Base-by-base conservation (phyloP, 2,113 vertebrate genomes). In the Vanacampus margaritifer region DNA sequence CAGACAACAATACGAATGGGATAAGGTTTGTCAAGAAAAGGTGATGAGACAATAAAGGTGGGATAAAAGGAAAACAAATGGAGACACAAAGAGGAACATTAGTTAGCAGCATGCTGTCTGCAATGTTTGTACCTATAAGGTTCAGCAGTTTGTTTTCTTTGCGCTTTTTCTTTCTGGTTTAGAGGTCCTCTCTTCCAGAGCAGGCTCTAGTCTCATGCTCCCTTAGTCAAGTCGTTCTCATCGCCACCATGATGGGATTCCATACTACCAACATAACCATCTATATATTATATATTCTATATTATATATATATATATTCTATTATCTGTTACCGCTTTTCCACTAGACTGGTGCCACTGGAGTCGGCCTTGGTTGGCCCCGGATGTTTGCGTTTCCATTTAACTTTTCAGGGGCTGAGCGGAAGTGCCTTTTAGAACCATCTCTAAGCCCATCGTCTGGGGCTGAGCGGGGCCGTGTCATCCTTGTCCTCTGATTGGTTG, bases 251-350 rank as follows among this genome's bases (percentile, higher is more conserved):
- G 97, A 89, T 99, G 96, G 21, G 97, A 94, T 89, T 98, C 97
- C 93, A 97, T 93, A 90, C 89, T 97, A 94, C 97, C 98, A 89
- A 95, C 94, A 93, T 95, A 97, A 89, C 96, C 97, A 90, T 98
- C 95, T 96, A 98, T 97, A 92, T 98, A 99, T 94, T 99, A 97
- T 97, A 98, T 98, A n/a, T n/a, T n/a, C n/a, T n/a, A n/a, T n/a
- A n/a, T n/a, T n/a, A n/a, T n/a, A n/a, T n/a, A n/a, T n/a, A n/a
- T n/a, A 98, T 97, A 92, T 98, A 99, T 94, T 99, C 97, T 97
- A 98, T 98, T 90, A 99, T 93, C 72, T 97, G 97, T 79, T 32
- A 32, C 28, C 28, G 28, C 28, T 32, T 32, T 32, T 32, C 28
- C 28, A 32, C 28, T 32, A 32, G 28, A 32, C 2, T 4, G 4